Evolutionary conservation across 2,113 vertebrate genomes (phyloP), one percentile per base, ranked within the genome.

Genomic region (Calyptommatus sinebrachiatus): DNA sequence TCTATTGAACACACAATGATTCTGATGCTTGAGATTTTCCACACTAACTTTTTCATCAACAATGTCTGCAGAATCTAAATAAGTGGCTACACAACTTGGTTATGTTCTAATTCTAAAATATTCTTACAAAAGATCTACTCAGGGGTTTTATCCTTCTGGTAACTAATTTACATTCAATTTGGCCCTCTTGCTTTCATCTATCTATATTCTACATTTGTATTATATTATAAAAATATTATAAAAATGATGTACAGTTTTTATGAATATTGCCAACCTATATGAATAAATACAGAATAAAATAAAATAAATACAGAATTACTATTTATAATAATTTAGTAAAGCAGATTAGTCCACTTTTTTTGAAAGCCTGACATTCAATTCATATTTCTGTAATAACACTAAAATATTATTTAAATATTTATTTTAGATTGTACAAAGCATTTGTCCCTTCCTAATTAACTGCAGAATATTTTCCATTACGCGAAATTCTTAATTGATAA

Each of bases 401-500:
- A 78, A 41, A 60, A 29, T 41, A 62, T 50, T 29, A 2, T 63
- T 48, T 28, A 73, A 77, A 76, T 29, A 26, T 18, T 11, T 57
- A 35, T 70, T 63, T 62, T 61, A 68, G 20, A 69, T 72, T 79
- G 26, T 11, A 63, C 18, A 22, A 46, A 20, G 48, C 22, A 71
- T 21, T 57, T 72, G 5, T 41, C 35, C 75, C 31, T 35, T 77
- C 53, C 29, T 60, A 88, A 88, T 89, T 86, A 83, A 48, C 76
- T 82, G 46, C 22, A 79, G 77, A 90, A 91, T 90, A 81, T 91
- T 65, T 90, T 88, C 87, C 92, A 89, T 70, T 87, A 76, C 85
- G 93, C 77, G 85, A 89, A 96, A 93, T 92, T 91, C 87, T 91
- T 90, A 91, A 94, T 93, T 94, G 87, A 94, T 88, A 84, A 91